These are phyloP conservation scores for Galerucella pusilla DNA, from an alignment of 2,888 invertebrate species.

Conservation along the genomic window DNA sequence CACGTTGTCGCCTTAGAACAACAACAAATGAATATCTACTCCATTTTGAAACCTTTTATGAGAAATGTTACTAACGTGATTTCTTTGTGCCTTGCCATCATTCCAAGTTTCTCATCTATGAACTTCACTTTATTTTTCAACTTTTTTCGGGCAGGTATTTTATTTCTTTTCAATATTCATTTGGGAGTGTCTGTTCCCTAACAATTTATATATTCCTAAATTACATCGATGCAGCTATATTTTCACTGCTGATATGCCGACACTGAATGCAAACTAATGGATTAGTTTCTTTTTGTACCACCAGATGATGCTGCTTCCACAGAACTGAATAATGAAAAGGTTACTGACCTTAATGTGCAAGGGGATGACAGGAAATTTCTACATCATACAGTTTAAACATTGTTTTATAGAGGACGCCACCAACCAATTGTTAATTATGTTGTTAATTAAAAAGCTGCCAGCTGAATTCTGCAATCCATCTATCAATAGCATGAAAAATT, in stretches of 20 bases:
- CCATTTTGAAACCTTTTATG: conserved; percentile 62
- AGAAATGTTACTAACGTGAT: conserved; percentile 57
- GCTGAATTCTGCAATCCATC: neutral
- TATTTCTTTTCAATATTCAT: conserved; percentile 53
- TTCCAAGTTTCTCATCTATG: conserved; percentile 51
- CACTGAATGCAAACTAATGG: conserved; percentile 49
- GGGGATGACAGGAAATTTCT: conserved; percentile 9
- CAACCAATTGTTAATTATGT: neutral
- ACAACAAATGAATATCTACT: conserved; percentile 62
- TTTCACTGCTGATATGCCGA: conserved; percentile 51
- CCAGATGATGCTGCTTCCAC: conserved; percentile 49
- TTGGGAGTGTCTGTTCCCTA: conserved; percentile 59
- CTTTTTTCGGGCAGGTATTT: conserved; percentile 55
- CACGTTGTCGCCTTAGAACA: conserved; percentile 53
- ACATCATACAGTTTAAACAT: conserved; percentile 1
- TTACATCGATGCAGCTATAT: conserved; percentile 56
- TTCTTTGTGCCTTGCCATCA: conserved; percentile 57
- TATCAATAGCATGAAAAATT: neutral
- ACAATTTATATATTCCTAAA: conserved; percentile 56
- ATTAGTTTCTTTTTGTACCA: conserved; percentile 48
- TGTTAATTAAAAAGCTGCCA: neutral
- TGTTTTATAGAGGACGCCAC: conserved; percentile 4
- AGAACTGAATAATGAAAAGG: conserved; percentile 32
- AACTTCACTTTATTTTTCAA: conserved; percentile 53
- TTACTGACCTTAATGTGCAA: conserved; percentile 25